Conservation (phyloP, 2,888 invertebrate genomes). For the Neoscelio sp. region DNA sequence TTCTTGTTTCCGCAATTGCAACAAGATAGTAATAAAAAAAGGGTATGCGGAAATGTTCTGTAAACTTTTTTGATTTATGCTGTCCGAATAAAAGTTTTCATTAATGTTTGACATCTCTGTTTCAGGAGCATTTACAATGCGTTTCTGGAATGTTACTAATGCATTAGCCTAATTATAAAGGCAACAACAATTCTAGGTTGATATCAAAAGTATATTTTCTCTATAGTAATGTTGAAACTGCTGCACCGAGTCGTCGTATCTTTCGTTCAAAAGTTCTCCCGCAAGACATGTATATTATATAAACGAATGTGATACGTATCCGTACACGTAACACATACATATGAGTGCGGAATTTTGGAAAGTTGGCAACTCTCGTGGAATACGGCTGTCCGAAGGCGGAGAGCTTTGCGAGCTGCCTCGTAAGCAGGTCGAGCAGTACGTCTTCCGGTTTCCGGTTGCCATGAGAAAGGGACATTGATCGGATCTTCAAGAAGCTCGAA, state of each 20-base stretch:
- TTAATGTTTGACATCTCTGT: too few relatives aligned
- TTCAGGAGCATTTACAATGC: too few relatives aligned
- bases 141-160: background rate
- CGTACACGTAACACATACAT: conserved; percentile 54
- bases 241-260: conserved; percentile 8
- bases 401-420: conserved; percentile 69
- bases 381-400: conserved; percentile 69
- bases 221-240: conserved; percentile 18
- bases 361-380: conserved; percentile 78
- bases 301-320: conserved; percentile 55
- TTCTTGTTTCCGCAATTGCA: too few relatives aligned
- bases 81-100: too few relatives aligned
- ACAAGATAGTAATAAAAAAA: too few relatives aligned
- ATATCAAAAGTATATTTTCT: background rate
- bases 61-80: too few relatives aligned
- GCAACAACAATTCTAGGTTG: background rate
- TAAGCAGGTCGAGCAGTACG: conserved; percentile 76
- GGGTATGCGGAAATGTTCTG: too few relatives aligned
- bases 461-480: conserved; percentile 74
- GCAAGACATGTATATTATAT: conserved; percentile 53
- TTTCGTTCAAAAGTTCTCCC: conserved; percentile 41
- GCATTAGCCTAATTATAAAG: too few relatives aligned
- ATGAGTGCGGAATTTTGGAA: conserved; percentile 67
- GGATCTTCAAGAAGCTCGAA: conserved; percentile 69
- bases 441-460: conserved; percentile 74